Percentiles rank a stretch among this genome's conserved stretches.
These are phyloP conservation scores for Malacoraja senta DNA, from an alignment of 2,797 vertebrate genomes.

Conservation along the genomic window DNA sequence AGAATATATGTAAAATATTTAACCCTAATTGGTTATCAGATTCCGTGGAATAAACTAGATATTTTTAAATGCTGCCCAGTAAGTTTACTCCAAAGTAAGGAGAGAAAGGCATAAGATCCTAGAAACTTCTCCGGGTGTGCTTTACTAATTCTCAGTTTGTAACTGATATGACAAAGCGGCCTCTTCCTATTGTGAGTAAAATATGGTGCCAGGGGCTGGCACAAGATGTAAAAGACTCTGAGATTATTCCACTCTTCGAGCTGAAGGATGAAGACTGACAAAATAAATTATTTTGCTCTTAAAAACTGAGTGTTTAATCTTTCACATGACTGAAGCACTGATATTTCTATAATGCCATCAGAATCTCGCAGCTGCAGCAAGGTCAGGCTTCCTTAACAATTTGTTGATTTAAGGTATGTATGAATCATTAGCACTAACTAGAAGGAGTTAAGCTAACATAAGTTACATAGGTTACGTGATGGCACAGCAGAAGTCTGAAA, in stretches of 20 bases:
- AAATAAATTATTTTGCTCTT: slow-evolving; percentile 20
- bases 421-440: neutral
- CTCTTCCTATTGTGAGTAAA: neutral
- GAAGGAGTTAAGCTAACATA: slow-evolving; percentile 20
- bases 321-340: slow-evolving; percentile 23
- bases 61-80: neutral
- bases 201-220: neutral
- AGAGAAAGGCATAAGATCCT: neutral
- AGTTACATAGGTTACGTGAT: neutral
- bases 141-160: neutral
- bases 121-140: neutral
- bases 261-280: neutral
- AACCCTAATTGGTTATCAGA: neutral
- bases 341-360: slow-evolving; percentile 23
- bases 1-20: too few species aligned
- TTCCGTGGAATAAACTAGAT: neutral
- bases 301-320: neutral
- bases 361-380: neutral
- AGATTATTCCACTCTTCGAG: neutral
- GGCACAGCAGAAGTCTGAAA: neutral
- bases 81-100: neutral
- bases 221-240: neutral
- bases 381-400: neutral
- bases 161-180: neutral
- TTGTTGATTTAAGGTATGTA: neutral